Evolutionary conservation across 2,797 vertebrate species (phyloP), one percentile per base, ranked within the genome.

Genomic region (Heliangelus exortis): DNA sequence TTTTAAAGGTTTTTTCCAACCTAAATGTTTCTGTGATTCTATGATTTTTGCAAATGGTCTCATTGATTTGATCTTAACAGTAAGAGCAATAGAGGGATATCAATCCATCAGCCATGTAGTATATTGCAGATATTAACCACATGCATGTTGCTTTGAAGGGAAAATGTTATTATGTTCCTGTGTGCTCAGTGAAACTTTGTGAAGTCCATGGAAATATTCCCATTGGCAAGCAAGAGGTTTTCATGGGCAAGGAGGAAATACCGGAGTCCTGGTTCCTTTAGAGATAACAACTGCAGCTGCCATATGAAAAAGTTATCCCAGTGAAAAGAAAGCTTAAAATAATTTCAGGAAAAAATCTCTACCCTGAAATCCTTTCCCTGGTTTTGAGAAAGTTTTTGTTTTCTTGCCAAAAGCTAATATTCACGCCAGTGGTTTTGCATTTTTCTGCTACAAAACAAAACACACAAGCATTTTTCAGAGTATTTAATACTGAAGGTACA

Each of bases 21-120:
- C 48, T 23, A 50, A 50, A 50, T 13, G 22, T 23, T 50, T 23
- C 48, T 50, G 23, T 50, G 48, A 25, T 23, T 51, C 48, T 50
- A 25, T 50, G 48, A 50, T 23, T 51, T 72, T 68, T 81, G 51
- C 63, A 92, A 93, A 62, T 22, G 34, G 45, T 86, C 31, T 79
- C 79, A 96, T 84, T 90, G 94, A 96, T 90, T 93, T 91, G 66
- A 78, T 88, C 58, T 85, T 87, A 94, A 51, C 21, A 72, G 57
- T 39, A 92, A 77, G 79, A 62, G 73, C 69, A 87, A 31, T 12
- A 43, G 43, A 73, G 7, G 43, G 66, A 89, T 87, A 84, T 89
- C 93, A 67, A 95, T 92, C n/a, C 12, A 91, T 48, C 58, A 84
- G 62, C 68, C 62, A 28, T 2, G 34, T 1, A 33, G 57, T 13